Evolutionary conservation across 2,113 vertebrate genomes (phyloP).

Genomic region (Sapayoa aenigma): DNA sequence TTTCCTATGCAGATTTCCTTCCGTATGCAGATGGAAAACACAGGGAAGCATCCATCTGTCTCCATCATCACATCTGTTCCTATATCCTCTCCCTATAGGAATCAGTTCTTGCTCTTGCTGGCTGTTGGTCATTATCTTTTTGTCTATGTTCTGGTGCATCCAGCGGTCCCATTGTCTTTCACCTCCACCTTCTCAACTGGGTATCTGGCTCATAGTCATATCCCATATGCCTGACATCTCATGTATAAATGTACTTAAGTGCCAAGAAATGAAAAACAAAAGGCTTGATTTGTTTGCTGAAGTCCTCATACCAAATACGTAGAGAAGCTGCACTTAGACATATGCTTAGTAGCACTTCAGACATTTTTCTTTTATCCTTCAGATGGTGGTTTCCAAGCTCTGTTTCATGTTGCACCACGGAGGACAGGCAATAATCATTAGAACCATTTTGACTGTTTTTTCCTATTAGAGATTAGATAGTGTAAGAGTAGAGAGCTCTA

Average conservation of each 20-base stretch:
- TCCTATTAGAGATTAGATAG: background rate
- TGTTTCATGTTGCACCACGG: background rate
- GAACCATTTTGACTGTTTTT: background rate
- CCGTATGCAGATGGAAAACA: background rate
- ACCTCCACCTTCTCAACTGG: background rate
- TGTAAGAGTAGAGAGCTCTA: background rate
- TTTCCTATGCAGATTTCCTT: too few relatives aligned
- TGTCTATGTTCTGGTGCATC: background rate
- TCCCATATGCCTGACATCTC: background rate
- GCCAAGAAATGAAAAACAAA: background rate
- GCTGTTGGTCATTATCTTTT: background rate
- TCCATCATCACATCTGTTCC: background rate
- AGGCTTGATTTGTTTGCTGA: background rate
- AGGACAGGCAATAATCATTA: background rate
- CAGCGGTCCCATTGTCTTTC: background rate
- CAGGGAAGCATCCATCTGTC: background rate
- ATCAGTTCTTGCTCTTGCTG: background rate
- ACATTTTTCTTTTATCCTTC: background rate
- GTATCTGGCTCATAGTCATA: background rate
- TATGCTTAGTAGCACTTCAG: accelerated
- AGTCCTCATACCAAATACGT: background rate
- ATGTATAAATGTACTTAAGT: background rate
- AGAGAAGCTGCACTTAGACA: background rate
- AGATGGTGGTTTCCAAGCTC: background rate
- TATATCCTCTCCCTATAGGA: background rate